Conservation (phyloP, 2,888 invertebrate genomes). For the Agonopterix arenella region DNA sequence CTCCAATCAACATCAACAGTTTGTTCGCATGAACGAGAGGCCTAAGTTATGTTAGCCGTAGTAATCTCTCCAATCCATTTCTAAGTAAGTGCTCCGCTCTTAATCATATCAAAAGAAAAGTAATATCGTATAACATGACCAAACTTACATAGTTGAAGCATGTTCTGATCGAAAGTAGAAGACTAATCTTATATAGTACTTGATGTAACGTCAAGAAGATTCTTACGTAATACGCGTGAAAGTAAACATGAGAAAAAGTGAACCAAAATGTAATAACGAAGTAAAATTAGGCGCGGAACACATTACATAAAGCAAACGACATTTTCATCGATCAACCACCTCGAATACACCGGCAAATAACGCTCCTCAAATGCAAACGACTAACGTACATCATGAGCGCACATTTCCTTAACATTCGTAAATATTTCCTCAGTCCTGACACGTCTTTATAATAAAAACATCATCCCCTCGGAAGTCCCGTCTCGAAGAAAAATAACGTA, state of each 20-base stretch:
- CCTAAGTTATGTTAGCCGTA: background rate
- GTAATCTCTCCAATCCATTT: slow-evolving; percentile 5
- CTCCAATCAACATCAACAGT: too few species aligned
- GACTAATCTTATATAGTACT: background rate
- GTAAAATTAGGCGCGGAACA: slow-evolving; percentile 3
- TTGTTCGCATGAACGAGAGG: background rate
- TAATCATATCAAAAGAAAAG: slow-evolving; percentile 5
- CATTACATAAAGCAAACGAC: slow-evolving; percentile 9
- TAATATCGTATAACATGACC: slow-evolving; percentile 5
- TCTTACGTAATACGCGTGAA: background rate
- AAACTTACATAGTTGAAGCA: background rate
- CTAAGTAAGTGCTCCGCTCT: slow-evolving; percentile 1
- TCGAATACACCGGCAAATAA: slow-evolving; percentile 30
- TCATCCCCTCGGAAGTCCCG: slow-evolving; percentile 42
- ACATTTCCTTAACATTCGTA: slow-evolving; percentile 50
- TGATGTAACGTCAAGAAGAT: background rate
- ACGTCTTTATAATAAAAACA: slow-evolving; percentile 72
- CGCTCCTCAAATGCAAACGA: slow-evolving; percentile 44
- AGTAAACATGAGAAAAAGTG: slow-evolving; percentile 1
- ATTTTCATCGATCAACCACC: slow-evolving; percentile 33
- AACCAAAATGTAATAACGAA: slow-evolving; percentile 3
- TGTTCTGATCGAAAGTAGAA: background rate
- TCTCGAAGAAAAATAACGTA: slow-evolving; percentile 41
- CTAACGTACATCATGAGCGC: slow-evolving; percentile 41
- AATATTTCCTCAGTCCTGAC: slow-evolving; percentile 54